Conservation (phyloP, 2,888 invertebrate species). For the Macropis europaea region DNA sequence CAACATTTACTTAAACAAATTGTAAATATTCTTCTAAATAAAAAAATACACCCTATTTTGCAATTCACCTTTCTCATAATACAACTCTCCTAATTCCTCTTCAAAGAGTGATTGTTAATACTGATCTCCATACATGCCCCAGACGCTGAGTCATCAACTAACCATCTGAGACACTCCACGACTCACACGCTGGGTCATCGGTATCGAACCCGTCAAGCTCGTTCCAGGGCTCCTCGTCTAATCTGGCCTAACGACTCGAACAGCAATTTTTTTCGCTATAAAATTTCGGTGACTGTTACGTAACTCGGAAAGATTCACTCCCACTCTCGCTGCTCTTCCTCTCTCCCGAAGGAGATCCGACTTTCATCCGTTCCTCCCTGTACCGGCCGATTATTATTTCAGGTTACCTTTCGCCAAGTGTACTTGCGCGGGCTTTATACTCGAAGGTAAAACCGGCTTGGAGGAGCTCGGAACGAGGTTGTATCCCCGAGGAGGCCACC, state of each 20-base stretch:
- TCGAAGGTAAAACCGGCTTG: conserved; percentile 69
- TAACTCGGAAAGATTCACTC: conserved; percentile 51
- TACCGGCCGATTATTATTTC: conserved; percentile 70
- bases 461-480: conserved; percentile 69
- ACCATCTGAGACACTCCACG: too few species aligned
- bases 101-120: too few species aligned
- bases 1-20: too few species aligned
- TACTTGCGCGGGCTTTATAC: conserved; percentile 69
- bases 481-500: conserved; percentile 66
- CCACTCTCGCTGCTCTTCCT: conserved; percentile 38
- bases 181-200: too few species aligned
- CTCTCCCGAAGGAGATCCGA: conserved; percentile 63
- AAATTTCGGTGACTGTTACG: conserved; percentile 41
- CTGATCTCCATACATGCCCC: too few species aligned
- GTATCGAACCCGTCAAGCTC: too few species aligned
- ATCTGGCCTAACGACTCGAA: conserved; percentile 32
- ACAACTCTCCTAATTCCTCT: too few species aligned
- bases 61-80: too few species aligned
- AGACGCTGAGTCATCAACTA: too few species aligned
- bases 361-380: conserved; percentile 64
- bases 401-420: conserved; percentile 71
- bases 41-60: too few species aligned
- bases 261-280: conserved; percentile 11
- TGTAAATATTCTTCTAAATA: too few species aligned
- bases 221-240: too few species aligned